Conservation (phyloP, 2,888 invertebrate genomes). For the Tuta absoluta region DNA sequence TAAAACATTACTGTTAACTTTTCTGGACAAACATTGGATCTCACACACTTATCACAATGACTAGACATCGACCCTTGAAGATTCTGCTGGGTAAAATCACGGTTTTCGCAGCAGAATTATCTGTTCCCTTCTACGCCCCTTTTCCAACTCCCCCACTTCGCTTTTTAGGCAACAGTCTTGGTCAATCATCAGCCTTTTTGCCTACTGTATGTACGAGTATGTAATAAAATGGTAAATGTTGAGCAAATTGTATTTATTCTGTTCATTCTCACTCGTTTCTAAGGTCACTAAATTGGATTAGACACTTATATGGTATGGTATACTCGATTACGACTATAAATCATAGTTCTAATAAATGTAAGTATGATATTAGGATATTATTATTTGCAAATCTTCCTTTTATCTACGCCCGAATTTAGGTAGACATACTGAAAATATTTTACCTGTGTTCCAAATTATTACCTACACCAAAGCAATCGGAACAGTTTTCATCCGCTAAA, state of each 20-base stretch:
- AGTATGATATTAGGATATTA: too few species aligned
- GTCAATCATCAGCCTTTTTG: conserved; percentile 28
- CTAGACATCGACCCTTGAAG: conserved; percentile 24
- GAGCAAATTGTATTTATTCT: conserved; percentile 28
- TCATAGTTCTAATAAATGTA: not conserved
- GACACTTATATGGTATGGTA: conserved; percentile 21
- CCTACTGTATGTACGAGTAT: not conserved
- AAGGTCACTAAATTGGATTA: conserved; percentile 19
- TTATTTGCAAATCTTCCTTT: too few species aligned
- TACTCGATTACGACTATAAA: conserved; percentile 14
- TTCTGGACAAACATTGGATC: conserved; percentile 25
- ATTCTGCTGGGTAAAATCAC: conserved; percentile 18
- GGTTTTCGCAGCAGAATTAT: conserved; percentile 13
- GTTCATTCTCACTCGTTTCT: conserved; percentile 19
- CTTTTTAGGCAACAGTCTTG: conserved; percentile 29
- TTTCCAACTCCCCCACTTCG: not conserved
- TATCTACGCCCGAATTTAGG: too few species aligned
- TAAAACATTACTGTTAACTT: conserved; percentile 13
- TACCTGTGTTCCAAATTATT: too few species aligned
- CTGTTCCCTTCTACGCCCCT: not conserved
- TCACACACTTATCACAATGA: conserved; percentile 30
- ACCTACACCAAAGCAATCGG: too few species aligned
- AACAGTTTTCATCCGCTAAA: too few species aligned
- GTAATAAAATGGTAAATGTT: conserved; percentile 15
- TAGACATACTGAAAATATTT: too few species aligned